Evolutionary conservation across 2,888 invertebrate species (phyloP), one percentile per base, ranked within the genome.

Genomic region (Leucozona laternaria): DNA sequence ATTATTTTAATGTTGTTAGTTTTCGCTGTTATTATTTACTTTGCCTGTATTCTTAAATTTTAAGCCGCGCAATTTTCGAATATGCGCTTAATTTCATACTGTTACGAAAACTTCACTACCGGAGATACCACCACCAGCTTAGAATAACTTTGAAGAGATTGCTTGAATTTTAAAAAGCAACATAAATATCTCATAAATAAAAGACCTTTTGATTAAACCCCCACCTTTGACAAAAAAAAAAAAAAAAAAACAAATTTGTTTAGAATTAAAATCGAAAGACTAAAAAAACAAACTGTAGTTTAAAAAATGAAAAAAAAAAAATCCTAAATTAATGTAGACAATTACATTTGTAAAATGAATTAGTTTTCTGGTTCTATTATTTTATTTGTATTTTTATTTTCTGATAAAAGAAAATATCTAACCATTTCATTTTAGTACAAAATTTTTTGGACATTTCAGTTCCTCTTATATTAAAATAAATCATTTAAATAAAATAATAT

Each of bases 341-440:
- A 86, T 86, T 81, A 85, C 64, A 75, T 50, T 73, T 78, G 43
- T 62, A 76, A 73, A 73, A 73, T 48, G 62, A 81, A 80, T 53
- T 58, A 78, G 45, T 78, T 73, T 75, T 77, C 57, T 73, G 77
- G 70, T 73, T 81, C 77, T 78, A 34, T 53, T 45, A 60, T 60
- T 62, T 80, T 72, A 48, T 48, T 48, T 58, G 60, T 40, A 71
- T 71, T 77, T 45, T 82, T 77, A 62, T 71, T 17, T 57, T 37
- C 53, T 25, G 13, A 53, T 66, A 80, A 77, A 76, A 58, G 28
- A 78, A 66, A 70, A 45, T 55, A 53, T 37, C 48, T 73, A 62
- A 81, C 77, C 81, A 78, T 78, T 86, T 86, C 70, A 81, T 86
- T 85, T 85, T 81, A 86, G 85, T 86, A 86, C 85, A 86, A 86